Evolutionary conservation across 2,888 invertebrate species (phyloP).

Genomic region (Danaus chrysippus): DNA sequence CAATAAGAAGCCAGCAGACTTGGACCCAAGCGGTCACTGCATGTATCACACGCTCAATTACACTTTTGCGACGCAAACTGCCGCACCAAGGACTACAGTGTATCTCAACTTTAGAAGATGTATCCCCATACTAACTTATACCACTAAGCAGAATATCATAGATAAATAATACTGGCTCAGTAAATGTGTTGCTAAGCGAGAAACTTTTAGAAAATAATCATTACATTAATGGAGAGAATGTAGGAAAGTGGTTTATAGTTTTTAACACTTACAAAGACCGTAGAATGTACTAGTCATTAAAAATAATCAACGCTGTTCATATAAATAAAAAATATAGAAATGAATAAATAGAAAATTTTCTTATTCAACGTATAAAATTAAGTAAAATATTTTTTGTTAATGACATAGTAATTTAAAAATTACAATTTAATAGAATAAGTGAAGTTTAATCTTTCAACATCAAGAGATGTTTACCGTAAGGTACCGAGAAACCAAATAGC

Average conservation of each 20-base stretch:
- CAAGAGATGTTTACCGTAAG: constrained; percentile 27
- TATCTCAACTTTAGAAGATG: constrained; percentile 20
- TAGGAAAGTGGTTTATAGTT: no score
- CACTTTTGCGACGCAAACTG: constrained; percentile 32
- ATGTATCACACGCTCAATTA: constrained; percentile 70
- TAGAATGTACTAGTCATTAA: no score
- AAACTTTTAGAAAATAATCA: no score
- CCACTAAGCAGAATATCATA: no score
- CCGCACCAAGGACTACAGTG: constrained; percentile 22
- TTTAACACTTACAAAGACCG: no score
- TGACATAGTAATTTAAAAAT: background rate
- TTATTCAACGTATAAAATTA: background rate
- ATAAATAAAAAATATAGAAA: no score
- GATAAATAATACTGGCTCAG: no score
- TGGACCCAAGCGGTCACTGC: constrained; percentile 59
- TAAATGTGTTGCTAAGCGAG: no score
- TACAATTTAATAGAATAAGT: background rate
- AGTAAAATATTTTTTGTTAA: background rate
- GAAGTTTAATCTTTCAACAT: constrained; percentile 4
- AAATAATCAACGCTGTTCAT: no score
- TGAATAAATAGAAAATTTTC: no score
- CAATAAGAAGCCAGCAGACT: constrained; percentile 37
- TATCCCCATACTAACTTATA: background rate
- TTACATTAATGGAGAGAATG: no score
- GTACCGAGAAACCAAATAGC: constrained; percentile 26